A percentile compares a stretch with the other conserved stretches of the same genome.
Conservation (phyloP, 2,797 vertebrate genomes). For the Malurus splendens region DNA sequence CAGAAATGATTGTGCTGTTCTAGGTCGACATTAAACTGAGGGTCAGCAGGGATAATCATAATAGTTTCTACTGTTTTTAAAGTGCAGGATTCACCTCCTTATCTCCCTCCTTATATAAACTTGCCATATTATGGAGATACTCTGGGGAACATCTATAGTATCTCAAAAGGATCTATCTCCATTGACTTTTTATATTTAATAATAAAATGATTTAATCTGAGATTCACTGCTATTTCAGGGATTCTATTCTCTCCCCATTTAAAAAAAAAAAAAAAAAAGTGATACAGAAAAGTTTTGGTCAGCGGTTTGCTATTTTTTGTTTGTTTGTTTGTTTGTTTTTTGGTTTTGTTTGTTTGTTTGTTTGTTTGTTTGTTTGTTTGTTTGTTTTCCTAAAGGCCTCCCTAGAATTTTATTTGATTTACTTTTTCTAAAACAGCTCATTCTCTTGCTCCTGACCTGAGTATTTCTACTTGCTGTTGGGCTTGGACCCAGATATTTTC, state of each 20-base stretch:
- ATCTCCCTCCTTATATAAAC: neutral
- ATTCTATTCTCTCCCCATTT: neutral
- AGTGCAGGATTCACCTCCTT: neutral
- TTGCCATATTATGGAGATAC: neutral
- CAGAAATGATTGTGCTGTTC: neutral
- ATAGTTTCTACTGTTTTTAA: neutral
- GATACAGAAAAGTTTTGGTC: neutral
- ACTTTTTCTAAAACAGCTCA: neutral
- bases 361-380: neutral
- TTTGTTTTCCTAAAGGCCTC: neutral
- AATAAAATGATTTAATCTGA: conserved; percentile 14
- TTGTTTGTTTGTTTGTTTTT: too few relatives aligned
- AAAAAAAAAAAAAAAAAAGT: too few relatives aligned
- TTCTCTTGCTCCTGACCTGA: neutral
- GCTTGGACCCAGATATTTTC: conserved; percentile 8
- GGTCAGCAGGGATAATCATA: neutral
- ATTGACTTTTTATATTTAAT: conserved; percentile 7
- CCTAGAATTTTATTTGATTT: neutral
- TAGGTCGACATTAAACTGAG: neutral
- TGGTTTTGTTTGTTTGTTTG: too few relatives aligned
- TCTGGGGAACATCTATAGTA: neutral
- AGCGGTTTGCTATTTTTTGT: too few relatives aligned
- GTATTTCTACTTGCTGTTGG: neutral
- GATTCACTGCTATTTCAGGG: neutral
- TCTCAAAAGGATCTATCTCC: neutral